Conservation (phyloP, 2,888 invertebrate genomes). For the Erebia ligea region DNA sequence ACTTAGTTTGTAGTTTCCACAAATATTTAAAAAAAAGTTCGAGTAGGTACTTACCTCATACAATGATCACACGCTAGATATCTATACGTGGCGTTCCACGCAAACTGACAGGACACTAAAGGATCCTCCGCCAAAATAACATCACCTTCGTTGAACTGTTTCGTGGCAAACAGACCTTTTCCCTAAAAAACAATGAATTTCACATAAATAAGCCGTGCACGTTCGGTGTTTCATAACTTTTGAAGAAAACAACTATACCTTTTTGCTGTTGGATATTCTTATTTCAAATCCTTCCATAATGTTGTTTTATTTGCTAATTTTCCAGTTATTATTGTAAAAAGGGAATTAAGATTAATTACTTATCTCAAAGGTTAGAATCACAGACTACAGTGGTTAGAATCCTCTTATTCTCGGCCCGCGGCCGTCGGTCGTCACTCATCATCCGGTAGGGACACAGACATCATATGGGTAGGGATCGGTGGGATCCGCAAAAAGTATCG, state of each 20-base stretch:
- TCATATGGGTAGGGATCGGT: too few species aligned
- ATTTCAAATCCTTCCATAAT: slow-evolving; percentile 73
- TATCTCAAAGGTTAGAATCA: too few species aligned
- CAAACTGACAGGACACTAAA: slow-evolving; percentile 94
- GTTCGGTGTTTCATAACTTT: neutral
- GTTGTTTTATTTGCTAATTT: neutral
- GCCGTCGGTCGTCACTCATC: too few species aligned
- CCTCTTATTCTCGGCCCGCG: too few species aligned
- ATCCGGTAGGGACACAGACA: too few species aligned
- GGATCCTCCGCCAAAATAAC: slow-evolving; percentile 95
- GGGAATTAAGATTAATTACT: too few species aligned
- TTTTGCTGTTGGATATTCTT: slow-evolving; percentile 66
- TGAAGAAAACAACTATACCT: slow-evolving; percentile 51
- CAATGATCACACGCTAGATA: slow-evolving; percentile 96
- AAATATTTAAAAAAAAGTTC: too few species aligned
- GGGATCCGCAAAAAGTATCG: too few species aligned
- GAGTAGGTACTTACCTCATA: slow-evolving; percentile 83
- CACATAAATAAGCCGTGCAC: neutral
- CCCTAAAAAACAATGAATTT: slow-evolving; percentile 83
- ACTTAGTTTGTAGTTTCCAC: too few species aligned
- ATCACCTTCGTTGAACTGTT: slow-evolving; percentile 87
- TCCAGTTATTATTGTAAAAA: neutral
- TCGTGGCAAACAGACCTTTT: slow-evolving; percentile 90
- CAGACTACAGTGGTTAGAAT: too few species aligned
- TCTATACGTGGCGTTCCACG: slow-evolving; percentile 95